Base-by-base conservation (phyloP, 2,113 vertebrate genomes). In the Leiothrix lutea region DNA sequence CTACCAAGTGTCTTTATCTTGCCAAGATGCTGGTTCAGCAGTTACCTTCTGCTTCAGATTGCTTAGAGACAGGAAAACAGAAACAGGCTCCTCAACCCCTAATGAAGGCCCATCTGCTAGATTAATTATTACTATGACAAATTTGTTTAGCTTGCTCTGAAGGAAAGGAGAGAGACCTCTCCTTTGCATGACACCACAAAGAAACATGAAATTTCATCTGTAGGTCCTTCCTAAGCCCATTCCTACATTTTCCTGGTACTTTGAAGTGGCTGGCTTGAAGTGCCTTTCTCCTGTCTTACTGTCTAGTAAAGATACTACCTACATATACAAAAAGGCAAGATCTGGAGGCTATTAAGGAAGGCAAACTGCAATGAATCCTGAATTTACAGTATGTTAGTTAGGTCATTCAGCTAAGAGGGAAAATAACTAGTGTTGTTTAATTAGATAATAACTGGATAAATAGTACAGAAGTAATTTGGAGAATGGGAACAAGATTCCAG, bases 71-170 rank as follows among this genome's bases (percentile, higher is more conserved):
- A n/a, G 24, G 17, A 65, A 86, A 60, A 80, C 4, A 72, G 24
- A 67, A 60, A 45, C 14, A 80, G 11, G 20, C 1, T 2, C 3
- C 3, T 16, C 5, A 3, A 7, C 2, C 26, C 23, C 5, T 67
- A 67, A 45, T 60, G 8, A 42, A 1, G 3, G 5, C 13, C 9
- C 8, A 21, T 70, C 71, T 56, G 3, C 5, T 67, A 38, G 9
- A 33, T 58, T 38, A n/a, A 6, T 65, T 93, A n/a, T 74, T 70
- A 24, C 5, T 38, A n/a, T 25, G 4, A 2, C 1, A 5, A 48
- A 44, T 64, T 86, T 48, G 5, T 20, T 80, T 60, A 60, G 3
- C 6, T 48, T 88, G 12, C 10, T 88, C 38, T 85, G 35, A 42
- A 79, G 20, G 3, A 56, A 57, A 78, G 31, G 2, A 48, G 14